Conservation (phyloP, 92 coral and sea anemone species). For the Porites cylindrica region DNA sequence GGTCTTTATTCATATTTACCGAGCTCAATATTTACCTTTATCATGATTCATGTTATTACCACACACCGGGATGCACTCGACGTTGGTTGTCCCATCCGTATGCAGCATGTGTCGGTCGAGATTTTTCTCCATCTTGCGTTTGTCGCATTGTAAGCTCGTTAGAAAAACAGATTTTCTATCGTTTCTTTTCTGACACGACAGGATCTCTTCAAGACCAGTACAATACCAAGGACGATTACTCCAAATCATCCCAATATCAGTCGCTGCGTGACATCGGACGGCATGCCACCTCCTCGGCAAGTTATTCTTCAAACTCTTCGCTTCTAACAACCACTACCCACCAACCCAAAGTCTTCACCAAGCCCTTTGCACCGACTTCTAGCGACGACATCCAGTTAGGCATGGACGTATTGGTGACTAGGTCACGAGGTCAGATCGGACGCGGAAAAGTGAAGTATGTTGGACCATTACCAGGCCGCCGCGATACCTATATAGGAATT, state of each 20-base stretch:
- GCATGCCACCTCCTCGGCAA: slow-evolving; percentile 8
- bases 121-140: no score
- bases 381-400: slow-evolving; percentile 78
- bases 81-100: no score
- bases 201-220: slow-evolving; percentile 7
- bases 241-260: slow-evolving; percentile 11
- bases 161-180: not conserved
- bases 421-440: slow-evolving; percentile 83
- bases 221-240: slow-evolving; percentile 6
- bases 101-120: no score
- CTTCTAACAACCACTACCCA: slow-evolving; percentile 35
- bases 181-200: not conserved
- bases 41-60: no score
- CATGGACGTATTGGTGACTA: slow-evolving; percentile 84
- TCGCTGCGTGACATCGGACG: slow-evolving; percentile 1
- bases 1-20: not conserved
- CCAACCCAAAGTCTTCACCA: slow-evolving; percentile 40
- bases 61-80: no score
- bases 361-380: slow-evolving; percentile 77
- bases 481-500: slow-evolving; percentile 79
- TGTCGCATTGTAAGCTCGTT: no score
- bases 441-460: slow-evolving; percentile 86
- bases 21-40: no score
- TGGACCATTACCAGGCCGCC: slow-evolving; percentile 75
- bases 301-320: slow-evolving; percentile 7